Base-by-base conservation (phyloP, 1,140 invertebrate species). In the Leptopilina clavipes region DNA sequence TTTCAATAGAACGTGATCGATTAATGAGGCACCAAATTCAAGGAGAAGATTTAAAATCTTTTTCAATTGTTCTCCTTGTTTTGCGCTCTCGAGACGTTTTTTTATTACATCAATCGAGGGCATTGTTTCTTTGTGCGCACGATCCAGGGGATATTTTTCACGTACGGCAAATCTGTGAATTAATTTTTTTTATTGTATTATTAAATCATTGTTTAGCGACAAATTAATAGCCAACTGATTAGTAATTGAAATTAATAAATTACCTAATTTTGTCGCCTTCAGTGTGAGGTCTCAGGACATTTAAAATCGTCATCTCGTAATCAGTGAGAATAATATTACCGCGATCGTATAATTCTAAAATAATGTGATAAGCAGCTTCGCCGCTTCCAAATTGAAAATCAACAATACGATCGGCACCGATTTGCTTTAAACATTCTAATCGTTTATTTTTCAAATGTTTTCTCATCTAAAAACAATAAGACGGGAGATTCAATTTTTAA, bases 401-500 rank as follows among this genome's bases (percentile, higher is more conserved):
- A 40, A 99, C 92, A 73, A 99, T 95, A 88, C 98, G 92, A 89
- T 99, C 98, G 14, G 94, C 92, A 7, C 97, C 97, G 14, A 99
- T 82, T 90, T 98, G 97, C n/a, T 86, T 89, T 0, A 99, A 90
- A 65, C 90, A 93, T 91, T 99, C 98, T 6, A 99, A 88, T 52
- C 99, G 93, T 89, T 99, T 98, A 88, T 99, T 98, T 85, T 96
- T 97, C 25, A 99, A 91, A 90, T 99, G 98, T 91, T 99, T 99
- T 75, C 99, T 91, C 86, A 99, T 91, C 95, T 97, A 87, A 74
- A 92, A 83, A 83, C 84, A 80, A 77, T 14, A 72, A 48, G 37
- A 40, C 5, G 9, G 7, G 18, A 9, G 43, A 19, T 70, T 65
- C n/a, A 74, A 71, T 43, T n/a, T 70, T 52, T 78, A 12, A 59